phyloP scores from a whole-genome alignment of 2,797 vertebrate species.

The Catamblyrhynchus diadema region DNA sequence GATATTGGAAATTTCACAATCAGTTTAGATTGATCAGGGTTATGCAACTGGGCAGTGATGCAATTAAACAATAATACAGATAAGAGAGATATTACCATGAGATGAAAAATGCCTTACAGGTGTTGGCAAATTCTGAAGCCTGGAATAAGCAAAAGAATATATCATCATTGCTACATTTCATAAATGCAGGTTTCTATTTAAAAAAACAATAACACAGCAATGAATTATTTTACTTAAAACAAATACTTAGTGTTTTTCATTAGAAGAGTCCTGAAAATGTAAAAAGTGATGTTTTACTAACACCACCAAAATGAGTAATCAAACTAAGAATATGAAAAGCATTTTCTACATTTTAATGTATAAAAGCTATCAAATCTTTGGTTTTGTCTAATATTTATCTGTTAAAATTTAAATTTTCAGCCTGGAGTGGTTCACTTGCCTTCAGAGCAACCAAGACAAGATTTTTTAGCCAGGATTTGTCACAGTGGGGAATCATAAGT shows the following conservation, averaged over 20 bases:
- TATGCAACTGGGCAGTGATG: not conserved
- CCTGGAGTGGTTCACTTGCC: not conserved
- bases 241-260: not conserved
- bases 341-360: not conserved
- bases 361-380: not conserved
- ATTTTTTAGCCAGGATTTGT: not conserved
- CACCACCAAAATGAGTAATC: not conserved
- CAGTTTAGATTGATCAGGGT: not conserved
- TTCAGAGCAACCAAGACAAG: not conserved
- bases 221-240: not conserved
- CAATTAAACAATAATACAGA: not conserved
- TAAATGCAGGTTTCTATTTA: not conserved
- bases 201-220: not conserved
- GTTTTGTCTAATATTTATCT: not conserved
- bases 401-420: not conserved
- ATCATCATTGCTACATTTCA: not conserved
- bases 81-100: not conserved
- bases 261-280: not conserved
- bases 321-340: rapidly evolving
- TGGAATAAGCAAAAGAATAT: not conserved
- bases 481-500: not conserved
- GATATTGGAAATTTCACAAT: not conserved
- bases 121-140: not conserved
- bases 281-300: not conserved
- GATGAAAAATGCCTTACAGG: not conserved